A percentile compares a stretch with the other conserved stretches of the same genome.
phyloP scores from a whole-genome alignment of 2,888 invertebrate species.

The Hoplodrina blanda region DNA sequence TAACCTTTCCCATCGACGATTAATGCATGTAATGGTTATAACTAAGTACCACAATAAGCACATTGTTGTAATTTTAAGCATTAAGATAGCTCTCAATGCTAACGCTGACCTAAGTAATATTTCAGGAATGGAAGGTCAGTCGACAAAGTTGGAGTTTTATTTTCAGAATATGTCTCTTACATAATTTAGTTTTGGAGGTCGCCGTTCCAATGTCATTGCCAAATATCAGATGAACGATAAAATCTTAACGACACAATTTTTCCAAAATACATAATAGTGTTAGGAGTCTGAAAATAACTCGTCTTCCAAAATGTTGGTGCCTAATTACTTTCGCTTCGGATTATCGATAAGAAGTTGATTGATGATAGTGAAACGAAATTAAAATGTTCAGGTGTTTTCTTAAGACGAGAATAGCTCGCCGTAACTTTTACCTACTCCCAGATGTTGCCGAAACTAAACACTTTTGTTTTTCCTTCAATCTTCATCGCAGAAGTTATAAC shows the following conservation, averaged over 20 bases:
- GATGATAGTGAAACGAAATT: conserved; percentile 41
- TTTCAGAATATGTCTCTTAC: conserved; percentile 16
- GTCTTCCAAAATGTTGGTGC: background rate
- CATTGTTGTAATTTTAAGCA: conserved; percentile 53
- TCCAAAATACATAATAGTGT: background rate
- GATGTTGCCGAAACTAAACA: conserved; percentile 23
- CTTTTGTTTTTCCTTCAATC: background rate
- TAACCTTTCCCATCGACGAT: conserved; percentile 78
- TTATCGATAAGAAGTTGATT: conserved; percentile 39
- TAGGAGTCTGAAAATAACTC: conserved; percentile 6
- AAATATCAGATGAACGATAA: conserved; percentile 15
- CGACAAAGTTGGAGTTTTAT: background rate
- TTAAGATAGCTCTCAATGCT: conserved; percentile 27
- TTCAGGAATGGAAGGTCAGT: conserved; percentile 24
- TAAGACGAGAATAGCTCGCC: conserved; percentile 26
- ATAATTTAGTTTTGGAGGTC: conserved; percentile 14
- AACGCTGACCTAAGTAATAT: conserved; percentile 53
- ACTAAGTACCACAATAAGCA: conserved; percentile 55
- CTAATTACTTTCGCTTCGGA: conserved; percentile 15
- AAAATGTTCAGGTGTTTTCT: conserved; percentile 26
- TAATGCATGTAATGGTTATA: conserved; percentile 58
- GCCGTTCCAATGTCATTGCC: conserved; percentile 40
- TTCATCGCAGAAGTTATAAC: conserved; percentile 17
- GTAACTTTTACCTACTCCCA: conserved; percentile 19
- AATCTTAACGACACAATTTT: conserved; percentile 25